Base-by-base conservation (phyloP, 2,797 vertebrate species). In the Poeciliopsis presidionis region DNA sequence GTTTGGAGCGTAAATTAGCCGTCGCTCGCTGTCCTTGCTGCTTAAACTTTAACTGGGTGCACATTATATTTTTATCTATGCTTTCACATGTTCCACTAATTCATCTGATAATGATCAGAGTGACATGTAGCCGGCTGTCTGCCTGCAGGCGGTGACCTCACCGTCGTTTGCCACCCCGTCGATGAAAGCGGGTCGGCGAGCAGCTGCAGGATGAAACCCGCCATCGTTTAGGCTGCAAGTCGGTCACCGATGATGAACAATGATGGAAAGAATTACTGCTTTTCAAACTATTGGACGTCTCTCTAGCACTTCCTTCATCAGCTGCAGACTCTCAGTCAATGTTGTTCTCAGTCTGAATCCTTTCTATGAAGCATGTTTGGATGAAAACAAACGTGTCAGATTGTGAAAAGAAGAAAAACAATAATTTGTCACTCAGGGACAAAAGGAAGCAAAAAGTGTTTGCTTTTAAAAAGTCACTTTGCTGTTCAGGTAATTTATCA, bases 121-220 rank as follows among this genome's bases (percentile, higher is more conserved):
- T 81, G 87, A 91, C 81, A 87, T 82, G 89, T 86, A 88, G 78
- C 88, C 84, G 84, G 84, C 86, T 91, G 90, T 89, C 89, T 91
- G 80, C 84, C 87, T 87, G 77, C 80, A 78, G 70, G 86, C 81
- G 74, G 85, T 92, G 91, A 94, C 88, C 89, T 94, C 93, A 93
- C 81, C 65, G 47, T 43, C 30, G 83, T 89, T 91, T 86, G 86
- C 85, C 84, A 81, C 77, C 79, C 86, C 75, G 63, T 61, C 69
- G 91, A 89, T 93, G 91, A 92, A 88, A 93, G 87, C 63, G 82
- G 87, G 88, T 83, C 67, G 73, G 87, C 76, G 86, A 85, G 90
- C 92, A 92, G 93, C 93, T 94, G 92, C 90, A 77, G 81, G 70
- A 80, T 57, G 75, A 81, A 85, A 83, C 75, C 81, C 76, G 72